These are phyloP conservation scores for Drosophila athabasca DNA, from an alignment of 1,140 invertebrate species.

Conservation along the genomic window DNA sequence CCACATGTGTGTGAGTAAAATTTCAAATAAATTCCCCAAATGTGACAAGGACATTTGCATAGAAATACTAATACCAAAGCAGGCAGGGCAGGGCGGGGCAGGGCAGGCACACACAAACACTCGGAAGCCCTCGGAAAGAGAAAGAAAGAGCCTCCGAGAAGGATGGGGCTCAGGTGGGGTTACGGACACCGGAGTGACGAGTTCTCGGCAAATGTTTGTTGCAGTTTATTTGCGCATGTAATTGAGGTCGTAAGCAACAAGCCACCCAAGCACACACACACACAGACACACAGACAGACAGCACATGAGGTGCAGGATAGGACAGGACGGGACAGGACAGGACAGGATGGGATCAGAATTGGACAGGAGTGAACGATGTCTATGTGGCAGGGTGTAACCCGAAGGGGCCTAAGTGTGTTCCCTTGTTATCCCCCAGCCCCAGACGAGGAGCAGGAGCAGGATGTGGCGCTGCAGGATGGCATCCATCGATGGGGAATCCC, in stretches of 20 bases:
- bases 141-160: conserved; percentile 1
- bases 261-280: conserved; percentile 16
- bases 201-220: conserved; percentile 76
- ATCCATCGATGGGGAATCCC: conserved; percentile 12
- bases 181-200: conserved; percentile 42
- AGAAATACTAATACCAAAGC: conserved; percentile 67
- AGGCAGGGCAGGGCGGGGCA: conserved; percentile 15
- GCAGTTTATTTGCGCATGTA: conserved; percentile 78
- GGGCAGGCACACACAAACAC: conserved; percentile 30
- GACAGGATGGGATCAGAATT: too few relatives aligned
- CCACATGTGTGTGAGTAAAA: conserved; percentile 44
- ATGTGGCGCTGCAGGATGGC: conserved; percentile 11
- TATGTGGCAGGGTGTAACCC: too few relatives aligned
- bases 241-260: conserved; percentile 75
- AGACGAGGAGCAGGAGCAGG: neutral
- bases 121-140: conserved; percentile 4
- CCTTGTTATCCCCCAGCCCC: conserved; percentile 12
- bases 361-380: too few relatives aligned
- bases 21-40: conserved; percentile 77
- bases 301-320: conserved; percentile 7
- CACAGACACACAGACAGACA: conserved; percentile 14
- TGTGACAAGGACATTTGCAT: conserved; percentile 79
- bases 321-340: conserved; percentile 1
- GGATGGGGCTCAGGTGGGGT: conserved; percentile 31
- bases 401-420: neutral